These are phyloP conservation scores for Gobio gobio DNA, from an alignment of 2,113 vertebrate species.

Conservation along the genomic window DNA sequence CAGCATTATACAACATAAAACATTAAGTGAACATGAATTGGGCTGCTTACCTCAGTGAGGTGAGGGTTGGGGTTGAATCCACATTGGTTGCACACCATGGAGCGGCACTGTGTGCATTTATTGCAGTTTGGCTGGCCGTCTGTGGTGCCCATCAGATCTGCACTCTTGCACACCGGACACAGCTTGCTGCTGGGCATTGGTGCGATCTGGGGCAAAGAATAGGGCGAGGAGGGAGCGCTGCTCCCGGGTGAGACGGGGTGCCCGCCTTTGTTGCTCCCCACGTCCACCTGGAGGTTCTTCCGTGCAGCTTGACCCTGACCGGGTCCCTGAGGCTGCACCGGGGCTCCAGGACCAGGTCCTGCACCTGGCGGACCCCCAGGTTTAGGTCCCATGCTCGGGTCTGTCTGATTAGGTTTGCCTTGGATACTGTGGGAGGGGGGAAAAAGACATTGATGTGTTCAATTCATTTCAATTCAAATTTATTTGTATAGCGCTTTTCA, in stretches of 20 bases:
- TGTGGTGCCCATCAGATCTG: constrained; percentile 86
- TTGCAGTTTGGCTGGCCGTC: constrained; percentile 90
- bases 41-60: constrained; percentile 89
- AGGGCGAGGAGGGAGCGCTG: constrained; percentile 93
- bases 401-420: constrained; percentile 68
- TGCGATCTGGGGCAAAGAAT: constrained; percentile 96
- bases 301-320: constrained; percentile 67
- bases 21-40: neutral
- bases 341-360: constrained; percentile 32
- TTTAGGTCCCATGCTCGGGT: constrained; percentile 67
- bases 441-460: constrained; percentile 39
- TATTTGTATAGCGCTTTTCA: too few species aligned
- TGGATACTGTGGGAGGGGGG: constrained; percentile 45
- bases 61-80: constrained; percentile 99
- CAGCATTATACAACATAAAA: neutral
- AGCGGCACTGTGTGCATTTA: constrained; percentile 94
- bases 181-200: constrained; percentile 97
- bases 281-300: constrained; percentile 77
- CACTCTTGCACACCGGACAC: constrained; percentile 97
- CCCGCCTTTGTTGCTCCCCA: constrained; percentile 69
- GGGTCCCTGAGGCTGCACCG: constrained; percentile 16
- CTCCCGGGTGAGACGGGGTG: constrained; percentile 85
- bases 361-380: constrained; percentile 51
- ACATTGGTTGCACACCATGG: constrained; percentile 96
- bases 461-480: too few species aligned